These are phyloP conservation scores for Monochamus alternatus DNA, from an alignment of 2,888 invertebrate genomes.

Conservation along the genomic window DNA sequence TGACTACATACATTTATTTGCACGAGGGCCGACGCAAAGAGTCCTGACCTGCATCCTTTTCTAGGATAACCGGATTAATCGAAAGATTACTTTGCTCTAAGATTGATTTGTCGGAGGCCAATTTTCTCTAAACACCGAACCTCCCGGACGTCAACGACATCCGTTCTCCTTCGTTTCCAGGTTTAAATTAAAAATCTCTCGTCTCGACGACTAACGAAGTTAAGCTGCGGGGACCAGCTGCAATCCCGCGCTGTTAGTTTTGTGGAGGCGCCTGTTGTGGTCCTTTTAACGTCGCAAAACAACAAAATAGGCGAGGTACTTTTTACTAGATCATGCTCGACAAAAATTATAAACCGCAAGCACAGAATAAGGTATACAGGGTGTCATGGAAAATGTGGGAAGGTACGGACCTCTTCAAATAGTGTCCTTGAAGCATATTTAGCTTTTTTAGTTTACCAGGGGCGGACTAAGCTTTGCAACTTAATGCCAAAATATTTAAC, in stretches of 20 bases:
- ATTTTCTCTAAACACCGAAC: constrained; percentile 41
- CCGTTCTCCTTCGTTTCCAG: background rate
- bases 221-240: background rate
- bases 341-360: too few species aligned
- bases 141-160: constrained; percentile 4
- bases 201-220: background rate
- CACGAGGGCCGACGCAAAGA: background rate
- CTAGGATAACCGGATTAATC: constrained; percentile 51
- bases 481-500: too few species aligned
- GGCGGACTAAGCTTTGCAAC: too few species aligned
- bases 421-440: too few species aligned
- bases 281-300: background rate
- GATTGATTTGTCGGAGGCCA: constrained; percentile 50
- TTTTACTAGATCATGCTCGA: too few species aligned
- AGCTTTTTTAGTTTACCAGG: too few species aligned
- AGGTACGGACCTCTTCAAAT: too few species aligned
- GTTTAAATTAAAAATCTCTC: constrained; percentile 25
- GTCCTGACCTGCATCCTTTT: constrained; percentile 29
- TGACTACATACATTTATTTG: too few species aligned
- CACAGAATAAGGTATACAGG: too few species aligned
- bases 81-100: constrained; percentile 49
- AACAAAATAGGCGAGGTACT: too few species aligned
- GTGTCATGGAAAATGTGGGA: too few species aligned
- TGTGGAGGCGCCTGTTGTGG: background rate
- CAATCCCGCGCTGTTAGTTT: background rate